Base-by-base conservation (phyloP, 2,888 invertebrate species). In the Autographa gamma region DNA sequence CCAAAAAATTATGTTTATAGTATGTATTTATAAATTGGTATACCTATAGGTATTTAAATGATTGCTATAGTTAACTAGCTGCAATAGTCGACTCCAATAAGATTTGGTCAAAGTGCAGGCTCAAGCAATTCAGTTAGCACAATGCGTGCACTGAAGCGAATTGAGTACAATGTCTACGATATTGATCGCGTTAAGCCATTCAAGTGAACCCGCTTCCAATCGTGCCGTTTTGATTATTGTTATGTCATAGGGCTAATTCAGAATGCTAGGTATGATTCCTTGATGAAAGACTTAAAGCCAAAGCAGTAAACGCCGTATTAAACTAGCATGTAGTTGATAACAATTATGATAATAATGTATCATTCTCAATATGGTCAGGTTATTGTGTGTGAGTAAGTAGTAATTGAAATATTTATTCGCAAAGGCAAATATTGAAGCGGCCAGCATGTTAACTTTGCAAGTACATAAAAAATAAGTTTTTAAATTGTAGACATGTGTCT, bases 71-170 rank as follows among this genome's bases (percentile, higher is more conserved):
- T 11, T 52, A 59, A 52, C 59, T 34, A 41, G 18, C 19, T 38
- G 56, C 18, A 58, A 54, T 63, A 48, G 14, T 48, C 19, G 14
- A 70, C 48, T 76, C 34, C 62, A 66, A 58, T 80, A 60, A 43
- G 60, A 60, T 71, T 48, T 71, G 56, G 41, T 67, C 67, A 68
- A 63, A 80, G 65, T 76, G 77, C 77, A 77, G 41, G 11, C 43
- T 54, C 25, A 60, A 66, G 52, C 72, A 63, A 67, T 63, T 80
- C 31, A 68, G 56, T 67, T 18, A 43, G 64, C 60, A 80, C 77
- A 77, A 80, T 80, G 77, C 65, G 73, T 65, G 73, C 77, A 77
- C 16, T 65, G 73, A 77, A 76, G 77, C 58, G 77, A 65, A 72
- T 60, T 16, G 31, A 60, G 62, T 56, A 72, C 77, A 76, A 77